Conservation (phyloP, 2,797 vertebrate genomes). For the Pogonophryne albipinna region DNA sequence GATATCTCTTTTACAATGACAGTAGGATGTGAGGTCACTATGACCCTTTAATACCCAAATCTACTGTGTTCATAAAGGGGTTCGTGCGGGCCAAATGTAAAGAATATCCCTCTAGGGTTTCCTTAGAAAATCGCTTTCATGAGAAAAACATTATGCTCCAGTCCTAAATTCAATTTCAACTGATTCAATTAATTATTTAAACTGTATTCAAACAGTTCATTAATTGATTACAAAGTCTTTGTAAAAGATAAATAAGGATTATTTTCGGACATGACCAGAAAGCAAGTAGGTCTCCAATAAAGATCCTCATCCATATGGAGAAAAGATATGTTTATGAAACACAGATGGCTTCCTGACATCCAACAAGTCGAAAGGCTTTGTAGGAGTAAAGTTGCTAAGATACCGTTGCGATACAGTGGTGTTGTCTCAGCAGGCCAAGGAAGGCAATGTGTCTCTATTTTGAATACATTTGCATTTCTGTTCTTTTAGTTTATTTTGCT, state of each 20-base stretch:
- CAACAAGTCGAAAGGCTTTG: neutral
- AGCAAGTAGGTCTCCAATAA: neutral
- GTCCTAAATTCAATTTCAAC: neutral
- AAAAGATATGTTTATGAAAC: neutral
- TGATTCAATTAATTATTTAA: too few relatives aligned
- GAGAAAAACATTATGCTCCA: too few relatives aligned
- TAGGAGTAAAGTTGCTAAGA: neutral
- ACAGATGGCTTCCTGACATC: neutral
- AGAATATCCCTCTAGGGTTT: too few relatives aligned
- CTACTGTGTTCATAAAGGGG: too few relatives aligned
- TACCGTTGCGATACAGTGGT: neutral
- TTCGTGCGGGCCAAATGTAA: too few relatives aligned
- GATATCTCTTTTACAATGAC: too few relatives aligned
- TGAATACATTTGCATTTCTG: slow-evolving; percentile 25
- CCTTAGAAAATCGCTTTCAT: too few relatives aligned
- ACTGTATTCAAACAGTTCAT: neutral
- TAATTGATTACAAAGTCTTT: neutral
- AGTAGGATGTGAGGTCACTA: too few relatives aligned
- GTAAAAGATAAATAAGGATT: neutral
- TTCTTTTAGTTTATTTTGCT: slow-evolving; percentile 20
- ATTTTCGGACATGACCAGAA: neutral
- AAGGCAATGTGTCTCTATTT: neutral
- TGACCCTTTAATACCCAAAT: too few relatives aligned
- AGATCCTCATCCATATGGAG: neutral
- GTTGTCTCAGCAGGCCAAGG: slow-evolving; percentile 5